phyloP scores from a whole-genome alignment of 2,113 vertebrate genomes.

The Percina caprodes region DNA sequence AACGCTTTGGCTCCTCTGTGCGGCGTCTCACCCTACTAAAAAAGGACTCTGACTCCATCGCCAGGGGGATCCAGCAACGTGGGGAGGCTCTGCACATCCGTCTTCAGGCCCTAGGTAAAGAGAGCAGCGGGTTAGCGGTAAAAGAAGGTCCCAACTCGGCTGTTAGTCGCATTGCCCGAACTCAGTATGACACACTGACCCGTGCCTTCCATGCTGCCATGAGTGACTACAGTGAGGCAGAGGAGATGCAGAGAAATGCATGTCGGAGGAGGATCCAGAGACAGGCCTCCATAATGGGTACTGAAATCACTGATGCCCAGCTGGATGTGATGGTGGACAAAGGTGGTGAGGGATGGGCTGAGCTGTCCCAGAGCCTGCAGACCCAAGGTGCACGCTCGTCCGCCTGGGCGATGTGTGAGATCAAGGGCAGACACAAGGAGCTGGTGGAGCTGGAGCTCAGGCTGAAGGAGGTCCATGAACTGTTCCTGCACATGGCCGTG shows the following conservation, averaged over 20 bases:
- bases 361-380: constrained; percentile 90
- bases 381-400: constrained; percentile 80
- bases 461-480: constrained; percentile 87
- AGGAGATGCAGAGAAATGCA: constrained; percentile 87
- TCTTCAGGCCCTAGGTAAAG: constrained; percentile 83
- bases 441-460: constrained; percentile 90
- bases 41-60: constrained; percentile 89
- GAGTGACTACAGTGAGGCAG: constrained; percentile 87
- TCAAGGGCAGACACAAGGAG: constrained; percentile 90
- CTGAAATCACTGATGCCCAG: constrained; percentile 86
- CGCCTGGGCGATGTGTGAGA: constrained; percentile 86
- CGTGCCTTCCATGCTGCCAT: constrained; percentile 85
- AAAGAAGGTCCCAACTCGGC: constrained; percentile 80
- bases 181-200: constrained; percentile 85
- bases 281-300: constrained; percentile 92
- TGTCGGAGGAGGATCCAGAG: constrained; percentile 91
- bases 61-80: constrained; percentile 86
- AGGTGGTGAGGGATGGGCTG: constrained; percentile 87
- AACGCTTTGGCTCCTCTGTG: constrained; percentile 89
- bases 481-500: constrained; percentile 90
- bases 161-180: constrained; percentile 83
- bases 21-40: constrained; percentile 90
- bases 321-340: constrained; percentile 91
- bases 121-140: constrained; percentile 76
- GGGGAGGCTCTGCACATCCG: constrained; percentile 85